Conservation (phyloP, 1,140 invertebrate genomes). For the Belonocnema kinseyi region DNA sequence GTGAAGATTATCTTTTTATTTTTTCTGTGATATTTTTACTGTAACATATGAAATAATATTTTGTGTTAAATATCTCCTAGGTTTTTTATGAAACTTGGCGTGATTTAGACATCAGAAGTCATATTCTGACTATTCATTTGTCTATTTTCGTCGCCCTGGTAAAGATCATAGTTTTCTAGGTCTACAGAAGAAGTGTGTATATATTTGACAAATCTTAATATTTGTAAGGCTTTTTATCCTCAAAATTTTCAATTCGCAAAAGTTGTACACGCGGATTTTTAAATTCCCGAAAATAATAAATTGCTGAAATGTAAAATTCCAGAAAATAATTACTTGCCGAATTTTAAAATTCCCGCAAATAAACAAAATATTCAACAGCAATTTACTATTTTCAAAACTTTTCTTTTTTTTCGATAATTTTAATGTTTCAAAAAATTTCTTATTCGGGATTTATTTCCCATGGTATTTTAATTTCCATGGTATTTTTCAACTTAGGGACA, state of each 20-base stretch:
- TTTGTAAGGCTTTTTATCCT: background rate
- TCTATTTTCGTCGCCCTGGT: background rate
- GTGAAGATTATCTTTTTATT: too few species aligned
- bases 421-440: too few species aligned
- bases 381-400: background rate
- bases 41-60: slow-evolving; percentile 26
- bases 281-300: too few species aligned
- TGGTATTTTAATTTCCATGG: too few species aligned
- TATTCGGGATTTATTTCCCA: too few species aligned
- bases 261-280: too few species aligned
- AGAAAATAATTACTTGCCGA: background rate
- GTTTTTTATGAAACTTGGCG: background rate
- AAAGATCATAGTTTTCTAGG: slow-evolving; percentile 1
- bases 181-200: slow-evolving; percentile 4
- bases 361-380: background rate
- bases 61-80: background rate
- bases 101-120: slow-evolving; percentile 16
- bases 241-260: too few species aligned
- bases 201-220: background rate
- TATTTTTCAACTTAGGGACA: too few species aligned
- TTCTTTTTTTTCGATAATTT: too few species aligned
- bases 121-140: slow-evolving; percentile 1
- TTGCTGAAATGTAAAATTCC: too few species aligned
- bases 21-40: too few species aligned
- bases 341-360: too few species aligned